Evolutionary conservation across 2,797 vertebrate genomes (phyloP), one percentile per base, ranked within the genome.

Genomic region (Florisuga fusca): DNA sequence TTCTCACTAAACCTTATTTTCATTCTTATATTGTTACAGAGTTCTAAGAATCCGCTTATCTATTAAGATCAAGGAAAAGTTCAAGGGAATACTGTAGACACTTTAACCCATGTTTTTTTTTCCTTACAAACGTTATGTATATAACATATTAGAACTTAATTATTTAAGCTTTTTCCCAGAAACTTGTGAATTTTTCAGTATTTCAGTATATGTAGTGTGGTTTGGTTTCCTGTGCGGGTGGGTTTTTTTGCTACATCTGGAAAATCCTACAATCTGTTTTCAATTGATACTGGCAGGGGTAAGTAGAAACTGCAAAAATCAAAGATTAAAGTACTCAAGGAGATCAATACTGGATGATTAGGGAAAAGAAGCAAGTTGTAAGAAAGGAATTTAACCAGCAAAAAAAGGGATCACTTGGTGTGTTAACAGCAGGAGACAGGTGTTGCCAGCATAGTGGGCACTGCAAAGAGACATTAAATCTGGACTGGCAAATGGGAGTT

Each of bases 301-400:
- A 80, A 83, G 72, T 86, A 81, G 31, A 81, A 95, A 72, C 62
- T 85, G 26, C 31, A 86, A 48, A 94, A 84, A 13, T 21, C 8
- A 25, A 59, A 84, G 20, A n/a, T 38, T 22, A 21, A 89, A 87
- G 25, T 59, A 25, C 13, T 63, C 10, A 4, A 51, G 13, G 43
- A 66, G 53, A 34, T 83, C 22, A 84, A 11, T 14, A 11, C 27
- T 87, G 38, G 31, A 25, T 59, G 25, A 84, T 72, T 73, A 82
- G 48, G 38, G 38, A 55, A 79, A 76, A 82, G 36, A 46, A 76
- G 26, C 19, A 73, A 58, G 75, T 73, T 89, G 55, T 62, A 58
- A 51, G 67, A 84, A 62, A 79, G 62, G 31, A 87, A 59, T 90
- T 89, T 58, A 79, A 45, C 54, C 11, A 36, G 51, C 26, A 67